Evolutionary conservation across 2,113 vertebrate genomes (phyloP).

Genomic region (Opisthocomus hoazin): DNA sequence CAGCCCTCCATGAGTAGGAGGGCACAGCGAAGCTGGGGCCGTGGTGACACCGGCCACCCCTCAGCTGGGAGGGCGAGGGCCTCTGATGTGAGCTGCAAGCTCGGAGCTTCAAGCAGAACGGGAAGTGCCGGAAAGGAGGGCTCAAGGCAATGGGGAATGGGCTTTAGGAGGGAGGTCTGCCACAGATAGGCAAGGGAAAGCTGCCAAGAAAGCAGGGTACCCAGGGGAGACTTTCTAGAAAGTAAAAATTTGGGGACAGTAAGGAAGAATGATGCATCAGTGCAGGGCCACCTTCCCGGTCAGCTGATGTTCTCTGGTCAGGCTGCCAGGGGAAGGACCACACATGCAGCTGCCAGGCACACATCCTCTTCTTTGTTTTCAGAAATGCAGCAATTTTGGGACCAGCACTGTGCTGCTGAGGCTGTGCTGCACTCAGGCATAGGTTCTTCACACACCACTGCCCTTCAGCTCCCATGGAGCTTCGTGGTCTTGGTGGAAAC

Average conservation of each 20-base stretch:
- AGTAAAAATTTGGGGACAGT: neutral
- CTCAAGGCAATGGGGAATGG: neutral
- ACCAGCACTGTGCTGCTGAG: neutral
- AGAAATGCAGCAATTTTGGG: neutral
- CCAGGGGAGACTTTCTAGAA: neutral
- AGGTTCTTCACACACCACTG: neutral
- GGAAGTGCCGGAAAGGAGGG: neutral
- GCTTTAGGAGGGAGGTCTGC: neutral
- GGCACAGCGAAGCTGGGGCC: too few relatives aligned
- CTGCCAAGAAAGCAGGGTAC: neutral
- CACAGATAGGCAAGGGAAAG: neutral
- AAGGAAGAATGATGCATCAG: neutral
- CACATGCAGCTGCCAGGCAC: accelerated
- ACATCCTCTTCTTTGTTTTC: neutral
- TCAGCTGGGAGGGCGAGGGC: neutral
- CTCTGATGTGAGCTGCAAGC: neutral
- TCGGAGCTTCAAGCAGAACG: neutral
- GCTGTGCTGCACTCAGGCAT: neutral
- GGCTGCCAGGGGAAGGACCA: neutral
- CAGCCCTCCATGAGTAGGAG: neutral
- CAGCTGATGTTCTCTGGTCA: neutral
- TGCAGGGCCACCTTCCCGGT: neutral
- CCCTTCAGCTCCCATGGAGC: neutral
- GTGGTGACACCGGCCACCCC: accelerated
- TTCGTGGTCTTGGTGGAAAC: neutral